A percentile compares a stretch with the other conserved stretches of the same genome.
phyloP scores from a whole-genome alignment of 2,888 invertebrate species.

The Auanema sp. region DNA sequence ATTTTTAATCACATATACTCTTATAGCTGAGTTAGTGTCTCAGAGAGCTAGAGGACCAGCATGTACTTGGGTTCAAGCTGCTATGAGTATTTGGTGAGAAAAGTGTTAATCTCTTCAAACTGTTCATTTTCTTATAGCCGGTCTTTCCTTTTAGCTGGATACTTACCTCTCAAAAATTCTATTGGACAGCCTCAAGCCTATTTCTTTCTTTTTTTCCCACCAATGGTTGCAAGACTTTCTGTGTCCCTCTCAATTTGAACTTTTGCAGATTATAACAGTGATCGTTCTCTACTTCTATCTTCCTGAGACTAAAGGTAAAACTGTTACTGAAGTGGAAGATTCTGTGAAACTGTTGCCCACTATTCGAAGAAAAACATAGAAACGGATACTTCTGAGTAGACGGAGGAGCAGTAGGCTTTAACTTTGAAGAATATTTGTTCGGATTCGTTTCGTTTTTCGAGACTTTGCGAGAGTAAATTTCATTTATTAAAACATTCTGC shows the following conservation, averaged over 20 bases:
- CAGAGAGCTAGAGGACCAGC: conserved; percentile 24
- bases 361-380: no score
- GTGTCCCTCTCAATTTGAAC: not conserved
- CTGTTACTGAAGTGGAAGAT: conserved; percentile 6
- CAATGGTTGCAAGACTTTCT: conserved; percentile 12
- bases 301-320: conserved; percentile 13
- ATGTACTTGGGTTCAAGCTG: conserved; percentile 21
- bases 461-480: no score
- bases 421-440: no score
- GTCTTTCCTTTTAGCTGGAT: conserved; percentile 11
- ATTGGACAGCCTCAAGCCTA: conserved; percentile 19
- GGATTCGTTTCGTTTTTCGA: no score
- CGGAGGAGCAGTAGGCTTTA: no score
- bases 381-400: no score
- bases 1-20: not conserved
- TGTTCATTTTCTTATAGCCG: not conserved
- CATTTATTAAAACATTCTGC: no score
- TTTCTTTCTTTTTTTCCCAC: conserved; percentile 15
- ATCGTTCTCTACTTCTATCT: conserved; percentile 17
- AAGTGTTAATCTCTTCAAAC: not conserved
- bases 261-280: conserved; percentile 12
- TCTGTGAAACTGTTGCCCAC: no score
- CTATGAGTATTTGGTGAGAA: conserved; percentile 18
- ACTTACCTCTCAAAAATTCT: not conserved
- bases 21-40: conserved; percentile 22